phyloP scores from a whole-genome alignment of 2,113 vertebrate genomes.

The Anolis carolinensis region DNA sequence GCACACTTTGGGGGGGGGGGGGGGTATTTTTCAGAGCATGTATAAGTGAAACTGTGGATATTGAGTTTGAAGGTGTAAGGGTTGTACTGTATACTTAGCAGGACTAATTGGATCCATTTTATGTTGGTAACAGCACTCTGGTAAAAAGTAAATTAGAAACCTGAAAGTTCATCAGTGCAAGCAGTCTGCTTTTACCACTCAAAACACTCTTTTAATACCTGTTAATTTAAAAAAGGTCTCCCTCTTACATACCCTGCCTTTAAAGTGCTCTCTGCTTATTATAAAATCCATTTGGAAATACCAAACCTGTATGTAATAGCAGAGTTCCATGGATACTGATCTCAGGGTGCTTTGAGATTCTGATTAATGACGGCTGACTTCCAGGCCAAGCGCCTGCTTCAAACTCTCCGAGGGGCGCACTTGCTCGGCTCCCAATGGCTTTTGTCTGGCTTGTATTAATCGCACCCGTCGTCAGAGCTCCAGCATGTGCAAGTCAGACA shows the following conservation, averaged over 20 bases:
- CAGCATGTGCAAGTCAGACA: background rate
- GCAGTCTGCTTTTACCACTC: conserved; percentile 8
- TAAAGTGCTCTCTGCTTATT: background rate
- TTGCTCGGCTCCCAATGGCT: conserved; percentile 12
- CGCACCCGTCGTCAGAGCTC: background rate
- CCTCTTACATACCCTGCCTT: background rate
- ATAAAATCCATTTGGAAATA: background rate
- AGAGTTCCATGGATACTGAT: background rate
- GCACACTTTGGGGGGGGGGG: too few relatives aligned
- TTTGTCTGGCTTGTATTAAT: conserved; percentile 13
- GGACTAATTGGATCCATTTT: conserved; percentile 25
- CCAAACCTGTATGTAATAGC: too few relatives aligned
- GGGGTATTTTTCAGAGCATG: too few relatives aligned
- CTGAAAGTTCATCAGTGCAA: conserved; percentile 27
- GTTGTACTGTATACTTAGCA: conserved; percentile 9
- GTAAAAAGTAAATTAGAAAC: conserved; percentile 10
- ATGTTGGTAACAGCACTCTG: conserved; percentile 24
- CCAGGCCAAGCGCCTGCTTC: background rate
- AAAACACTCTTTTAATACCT: too few relatives aligned
- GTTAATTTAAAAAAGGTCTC: background rate
- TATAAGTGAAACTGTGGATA: too few relatives aligned
- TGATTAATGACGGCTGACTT: conserved; percentile 28
- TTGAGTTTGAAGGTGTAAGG: too few relatives aligned
- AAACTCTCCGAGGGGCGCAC: background rate
- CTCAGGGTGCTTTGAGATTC: conserved; percentile 29